Conservation (phyloP, 2,113 vertebrate genomes). For the Dendrocopos noguchii region DNA sequence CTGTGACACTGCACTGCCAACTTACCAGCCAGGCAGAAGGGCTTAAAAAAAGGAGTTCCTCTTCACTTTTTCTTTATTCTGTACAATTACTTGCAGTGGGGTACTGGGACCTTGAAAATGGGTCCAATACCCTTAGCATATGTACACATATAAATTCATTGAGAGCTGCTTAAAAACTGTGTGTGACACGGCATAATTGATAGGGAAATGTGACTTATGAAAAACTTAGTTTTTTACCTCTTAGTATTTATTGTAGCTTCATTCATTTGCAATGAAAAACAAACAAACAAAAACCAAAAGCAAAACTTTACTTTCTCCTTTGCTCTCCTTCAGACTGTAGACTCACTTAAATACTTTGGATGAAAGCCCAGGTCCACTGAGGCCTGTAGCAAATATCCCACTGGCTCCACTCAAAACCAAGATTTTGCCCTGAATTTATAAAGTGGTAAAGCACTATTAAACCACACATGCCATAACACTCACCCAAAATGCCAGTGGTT, state of each 20-base stretch:
- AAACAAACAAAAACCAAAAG: neutral
- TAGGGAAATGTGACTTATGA: neutral
- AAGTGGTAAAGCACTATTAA: neutral
- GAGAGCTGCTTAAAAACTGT: neutral
- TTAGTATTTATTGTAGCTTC: neutral
- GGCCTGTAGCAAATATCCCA: neutral
- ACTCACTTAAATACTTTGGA: neutral
- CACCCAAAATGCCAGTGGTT: constrained; percentile 36
- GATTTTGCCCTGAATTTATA: neutral
- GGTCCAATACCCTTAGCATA: neutral
- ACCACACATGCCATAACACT: neutral
- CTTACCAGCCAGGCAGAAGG: neutral
- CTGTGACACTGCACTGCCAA: neutral
- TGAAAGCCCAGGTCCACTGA: neutral
- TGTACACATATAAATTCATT: neutral
- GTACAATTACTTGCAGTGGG: neutral
- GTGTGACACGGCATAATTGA: neutral
- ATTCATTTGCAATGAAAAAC: neutral
- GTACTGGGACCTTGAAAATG: neutral
- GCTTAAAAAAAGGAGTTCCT: neutral
- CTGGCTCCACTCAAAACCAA: neutral
- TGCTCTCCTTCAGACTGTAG: neutral
- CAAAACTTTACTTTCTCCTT: neutral
- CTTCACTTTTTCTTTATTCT: neutral
- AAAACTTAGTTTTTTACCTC: neutral